Conservation (phyloP, 2,797 vertebrate genomes). For the Syngnathus acus region DNA sequence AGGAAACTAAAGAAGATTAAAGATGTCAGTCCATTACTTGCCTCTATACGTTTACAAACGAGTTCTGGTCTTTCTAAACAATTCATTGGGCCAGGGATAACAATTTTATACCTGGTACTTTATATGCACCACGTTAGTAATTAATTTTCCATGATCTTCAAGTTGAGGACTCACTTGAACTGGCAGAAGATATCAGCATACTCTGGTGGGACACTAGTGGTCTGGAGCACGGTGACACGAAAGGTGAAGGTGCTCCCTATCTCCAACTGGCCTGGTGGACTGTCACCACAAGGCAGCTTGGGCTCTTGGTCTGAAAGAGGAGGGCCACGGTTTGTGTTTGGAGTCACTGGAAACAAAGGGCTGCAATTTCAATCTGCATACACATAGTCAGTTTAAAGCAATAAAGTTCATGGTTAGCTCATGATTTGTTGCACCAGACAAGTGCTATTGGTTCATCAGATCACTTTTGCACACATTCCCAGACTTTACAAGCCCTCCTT, state of each 20-base stretch:
- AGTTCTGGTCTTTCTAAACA: slow-evolving; percentile 1
- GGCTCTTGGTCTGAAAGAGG: slow-evolving; percentile 81
- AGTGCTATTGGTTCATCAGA: slow-evolving; percentile 2
- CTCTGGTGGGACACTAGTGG: slow-evolving; percentile 83
- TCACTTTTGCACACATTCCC: slow-evolving; percentile 17
- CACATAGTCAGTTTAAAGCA: slow-evolving; percentile 13
- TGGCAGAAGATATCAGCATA: slow-evolving; percentile 98
- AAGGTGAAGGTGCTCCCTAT: slow-evolving; percentile 94
- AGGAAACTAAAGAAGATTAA: slow-evolving; percentile 76
- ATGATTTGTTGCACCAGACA: slow-evolving; percentile 18
- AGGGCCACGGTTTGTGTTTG: slow-evolving; percentile 8
- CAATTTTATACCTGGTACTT: neutral
- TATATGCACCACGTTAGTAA: too few species aligned
- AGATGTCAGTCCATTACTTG: neutral
- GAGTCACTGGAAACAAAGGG: slow-evolving; percentile 12
- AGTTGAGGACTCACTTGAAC: slow-evolving; percentile 85
- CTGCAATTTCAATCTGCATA: slow-evolving; percentile 12
- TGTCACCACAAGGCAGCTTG: slow-evolving; percentile 79
- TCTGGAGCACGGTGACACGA: slow-evolving; percentile 94
- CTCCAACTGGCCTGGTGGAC: slow-evolving; percentile 80
- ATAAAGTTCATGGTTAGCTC: slow-evolving; percentile 8
- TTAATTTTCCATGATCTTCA: neutral
- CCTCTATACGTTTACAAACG: neutral
- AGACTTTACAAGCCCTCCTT: slow-evolving; percentile 26
- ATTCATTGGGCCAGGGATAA: neutral